Base-by-base conservation (phyloP, 2,113 vertebrate species). In the Toxotes chatareus region DNA sequence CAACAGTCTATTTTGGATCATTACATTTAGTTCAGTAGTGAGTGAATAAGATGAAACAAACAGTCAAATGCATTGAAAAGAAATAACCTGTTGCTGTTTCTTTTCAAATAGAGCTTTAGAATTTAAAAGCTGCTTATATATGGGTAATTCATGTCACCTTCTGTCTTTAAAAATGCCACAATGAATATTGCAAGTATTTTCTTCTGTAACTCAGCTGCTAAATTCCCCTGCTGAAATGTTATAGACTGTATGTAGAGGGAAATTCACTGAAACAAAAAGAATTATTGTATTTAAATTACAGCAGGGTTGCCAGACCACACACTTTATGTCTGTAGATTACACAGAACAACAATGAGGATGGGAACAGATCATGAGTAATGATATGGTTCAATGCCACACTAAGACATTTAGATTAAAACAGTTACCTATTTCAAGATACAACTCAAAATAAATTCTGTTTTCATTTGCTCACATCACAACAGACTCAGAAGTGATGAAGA, bases 401-500 rank as follows among this genome's bases (percentile, higher is more conserved):
- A 65, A 19, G 7, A 76, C 44, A 38, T 38, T 66, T 31, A 57
- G 40, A 76, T 76, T 68, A 81, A 86, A 79, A 86, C 44, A 36
- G 65, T 21, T 59, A 4, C n/a, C n/a, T 40, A 47, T 76, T 69
- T 68, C 47, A 76, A 79, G 64, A 79, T 73, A 72, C 10, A n/a
- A 79, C 64, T 55, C 40, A 73, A 68, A 68, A 46, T n/a, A 21
- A 79, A 64, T 65, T 31, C 49, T 56, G 76, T 76, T 79, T 82
- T 86, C 55, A 79, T 86, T 87, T 77, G 85, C 85, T 84, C 55
- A 49, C 42, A 63, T 61, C 32, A 78, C 73, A 84, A 76, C 32
- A 81, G 23, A 75, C 65, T 57, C 14, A 74, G 63, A 76, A 38
- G 69, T 68, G 79, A 79, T 68, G 79, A 79, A 55, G 64, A 89